A percentile compares a stretch with the other conserved stretches of the same genome.
Evolutionary conservation across 1,140 invertebrate genomes (phyloP).

Genomic region (Diorhabda sublineata): DNA sequence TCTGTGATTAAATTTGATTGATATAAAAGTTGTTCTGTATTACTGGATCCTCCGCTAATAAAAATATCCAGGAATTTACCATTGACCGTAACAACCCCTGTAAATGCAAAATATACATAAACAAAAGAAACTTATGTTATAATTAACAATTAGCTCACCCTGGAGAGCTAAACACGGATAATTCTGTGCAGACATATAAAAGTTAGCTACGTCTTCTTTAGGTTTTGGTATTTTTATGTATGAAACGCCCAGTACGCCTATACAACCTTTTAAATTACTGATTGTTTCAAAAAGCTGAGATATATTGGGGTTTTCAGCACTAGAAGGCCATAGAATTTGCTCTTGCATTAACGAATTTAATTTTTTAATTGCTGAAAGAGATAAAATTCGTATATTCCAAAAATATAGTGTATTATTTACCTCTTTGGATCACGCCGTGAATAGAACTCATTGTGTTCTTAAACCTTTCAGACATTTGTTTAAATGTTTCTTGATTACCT

Average conservation of each 20-base stretch:
- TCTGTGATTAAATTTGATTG: constrained; percentile 19
- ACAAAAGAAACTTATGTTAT: not conserved
- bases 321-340: constrained; percentile 20
- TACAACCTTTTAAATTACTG: not conserved
- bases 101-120: not conserved
- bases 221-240: constrained; percentile 20
- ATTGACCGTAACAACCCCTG: constrained; percentile 10
- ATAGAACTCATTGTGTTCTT: constrained; percentile 15
- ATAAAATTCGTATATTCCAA: not conserved
- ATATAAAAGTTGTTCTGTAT: constrained; percentile 5
- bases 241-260: constrained; percentile 18
- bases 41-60: constrained; percentile 8
- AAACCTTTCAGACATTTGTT: constrained; percentile 22
- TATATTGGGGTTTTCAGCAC: not conserved
- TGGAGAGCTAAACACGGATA: not conserved
- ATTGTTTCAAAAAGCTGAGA: constrained; percentile 1
- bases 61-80: constrained; percentile 15
- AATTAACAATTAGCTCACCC: constrained; percentile 1
- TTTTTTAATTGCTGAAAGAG: constrained; percentile 4
- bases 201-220: not conserved
- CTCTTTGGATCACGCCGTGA: constrained; percentile 6
- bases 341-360: not conserved
- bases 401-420: not conserved
- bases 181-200: not conserved
- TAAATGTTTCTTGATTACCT: constrained; percentile 22